Evolutionary conservation across 1,140 invertebrate genomes (phyloP), one percentile per base, ranked within the genome.

Genomic region (Drosophila jambulina): DNA sequence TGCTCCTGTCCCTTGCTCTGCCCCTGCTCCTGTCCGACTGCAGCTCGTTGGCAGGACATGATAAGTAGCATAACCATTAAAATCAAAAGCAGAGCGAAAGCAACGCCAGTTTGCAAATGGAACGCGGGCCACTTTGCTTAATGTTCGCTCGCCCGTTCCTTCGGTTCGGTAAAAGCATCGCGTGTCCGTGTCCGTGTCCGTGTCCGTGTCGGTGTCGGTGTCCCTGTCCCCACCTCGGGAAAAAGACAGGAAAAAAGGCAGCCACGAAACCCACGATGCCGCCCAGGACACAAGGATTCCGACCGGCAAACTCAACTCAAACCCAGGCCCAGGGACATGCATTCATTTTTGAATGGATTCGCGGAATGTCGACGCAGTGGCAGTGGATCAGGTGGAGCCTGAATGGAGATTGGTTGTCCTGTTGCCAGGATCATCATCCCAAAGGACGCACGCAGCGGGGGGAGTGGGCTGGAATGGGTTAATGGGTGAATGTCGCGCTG

Each of bases 1-100:
- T 25, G 21, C 9, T 17, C 17, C 36, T 13, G 40, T 1, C 4
- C 38, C 38, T n/a, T n/a, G n/a, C n/a, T n/a, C n/a, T 17, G 13
- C n/a, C 10, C 40, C 19, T 6, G 2, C 23, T 32, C 27, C 21
- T 53, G 17, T 21, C 61, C 21, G 15, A 40, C 43, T 59, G 48
- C 45, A 68, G 23, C 45, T 78, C 27, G 70, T 68, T 80, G 77
- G 80, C 48, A 56, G 71, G 69, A 87, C 84, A 88, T 88, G 85
- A 87, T 87, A 87, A 88, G 84, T 88, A 87, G 84, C 84, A 75
- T 83, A 75, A 80, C 84, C 84, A 87, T 87, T 87, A 88, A 87
- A 87, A 88, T 88, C 80, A 80, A 85, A 84, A 84, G 82, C 81
- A 84, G 76, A 36, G 51, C 51, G 32, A 48, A 48, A 17, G 57